These are phyloP conservation scores for Molossus molossus DNA, from an alignment of 2,797 vertebrate genomes.

Conservation along the genomic window DNA sequence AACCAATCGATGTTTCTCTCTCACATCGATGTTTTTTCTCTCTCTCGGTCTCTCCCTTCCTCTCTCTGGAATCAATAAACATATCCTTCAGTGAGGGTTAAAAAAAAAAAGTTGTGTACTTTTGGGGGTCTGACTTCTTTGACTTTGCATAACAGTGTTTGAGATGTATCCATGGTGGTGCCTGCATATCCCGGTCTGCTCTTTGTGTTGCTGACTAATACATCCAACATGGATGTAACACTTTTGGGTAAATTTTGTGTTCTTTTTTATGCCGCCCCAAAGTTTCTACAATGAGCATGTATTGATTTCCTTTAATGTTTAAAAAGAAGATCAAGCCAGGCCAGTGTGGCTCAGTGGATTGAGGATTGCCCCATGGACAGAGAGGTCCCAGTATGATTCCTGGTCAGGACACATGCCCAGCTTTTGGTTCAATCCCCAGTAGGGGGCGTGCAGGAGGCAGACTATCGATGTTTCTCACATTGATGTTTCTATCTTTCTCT, in stretches of 20 bases:
- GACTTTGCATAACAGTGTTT: background rate
- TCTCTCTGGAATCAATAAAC: background rate
- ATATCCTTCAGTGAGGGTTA: background rate
- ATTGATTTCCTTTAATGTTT: conserved; percentile 6
- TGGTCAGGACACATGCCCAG: no score
- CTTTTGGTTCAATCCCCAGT: no score
- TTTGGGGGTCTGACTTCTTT: background rate
- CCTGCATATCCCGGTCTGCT: background rate
- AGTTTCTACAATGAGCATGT: background rate
- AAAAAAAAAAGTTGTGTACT: background rate
- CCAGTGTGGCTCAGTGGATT: no score
- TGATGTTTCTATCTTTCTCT: no score
- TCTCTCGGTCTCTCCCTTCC: background rate
- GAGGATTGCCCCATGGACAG: no score
- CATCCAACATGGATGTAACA: background rate
- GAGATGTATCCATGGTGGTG: background rate
- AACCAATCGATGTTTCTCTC: background rate
- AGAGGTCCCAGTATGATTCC: no score
- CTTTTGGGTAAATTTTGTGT: background rate
- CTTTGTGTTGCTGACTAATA: background rate
- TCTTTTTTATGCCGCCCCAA: background rate
- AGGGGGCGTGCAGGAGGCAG: no score
- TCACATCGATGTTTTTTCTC: background rate
- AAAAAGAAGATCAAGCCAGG: background rate
- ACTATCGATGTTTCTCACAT: no score